Percentiles rank a stretch among this genome's conserved stretches.
These are phyloP conservation scores for Marcusenius ussheri DNA, from an alignment of 2,113 vertebrate species.

Conservation along the genomic window DNA sequence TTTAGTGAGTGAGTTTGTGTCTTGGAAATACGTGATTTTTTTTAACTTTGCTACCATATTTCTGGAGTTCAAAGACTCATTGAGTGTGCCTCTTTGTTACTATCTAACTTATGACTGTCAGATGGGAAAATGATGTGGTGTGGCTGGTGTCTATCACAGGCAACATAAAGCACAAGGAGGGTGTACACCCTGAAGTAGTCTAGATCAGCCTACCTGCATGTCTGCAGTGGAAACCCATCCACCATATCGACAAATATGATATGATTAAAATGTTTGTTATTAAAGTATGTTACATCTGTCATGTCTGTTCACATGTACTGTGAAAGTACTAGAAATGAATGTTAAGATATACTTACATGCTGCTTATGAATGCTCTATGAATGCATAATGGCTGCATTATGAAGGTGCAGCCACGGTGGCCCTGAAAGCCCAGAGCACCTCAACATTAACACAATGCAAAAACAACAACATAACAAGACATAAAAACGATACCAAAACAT, in stretches of 20 bases:
- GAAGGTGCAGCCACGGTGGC: not conserved
- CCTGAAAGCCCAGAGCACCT: not conserved
- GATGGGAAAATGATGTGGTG: not conserved
- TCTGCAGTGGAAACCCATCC: not conserved
- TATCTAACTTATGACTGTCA: not conserved
- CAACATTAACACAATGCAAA: not conserved
- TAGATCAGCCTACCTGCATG: not conserved
- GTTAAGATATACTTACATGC: not conserved
- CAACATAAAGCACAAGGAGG: not conserved
- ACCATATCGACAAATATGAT: not conserved
- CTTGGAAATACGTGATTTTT: not conserved
- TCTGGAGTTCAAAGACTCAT: not conserved
- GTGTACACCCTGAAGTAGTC: not conserved
- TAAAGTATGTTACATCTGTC: not conserved
- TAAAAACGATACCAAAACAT: not conserved
- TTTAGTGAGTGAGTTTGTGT: not conserved
- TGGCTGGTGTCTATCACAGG: not conserved
- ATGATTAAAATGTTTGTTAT: not conserved
- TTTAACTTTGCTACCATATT: not conserved
- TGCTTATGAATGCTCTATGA: not conserved
- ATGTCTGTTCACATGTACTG: not conserved
- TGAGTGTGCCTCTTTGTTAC: not conserved
- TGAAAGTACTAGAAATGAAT: not conserved
- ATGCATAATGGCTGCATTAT: not conserved
- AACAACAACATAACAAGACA: not conserved